Base-by-base conservation (phyloP, 2,888 invertebrate genomes). In the Andrena fulva region DNA sequence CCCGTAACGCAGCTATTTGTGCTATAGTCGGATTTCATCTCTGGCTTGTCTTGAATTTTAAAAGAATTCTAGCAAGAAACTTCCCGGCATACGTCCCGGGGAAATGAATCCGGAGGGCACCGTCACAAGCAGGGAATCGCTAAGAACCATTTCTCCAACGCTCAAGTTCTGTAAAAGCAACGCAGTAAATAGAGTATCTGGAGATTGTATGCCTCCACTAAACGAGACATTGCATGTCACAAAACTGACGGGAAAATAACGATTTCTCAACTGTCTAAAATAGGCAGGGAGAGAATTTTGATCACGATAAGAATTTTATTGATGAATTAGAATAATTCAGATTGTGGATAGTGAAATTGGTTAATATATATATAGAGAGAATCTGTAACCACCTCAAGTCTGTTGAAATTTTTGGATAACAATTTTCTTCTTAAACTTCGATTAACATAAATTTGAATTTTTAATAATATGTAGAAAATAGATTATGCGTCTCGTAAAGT, bases 31-130 rank as follows among this genome's bases (percentile, higher is more conserved):
- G n/a, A 16, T 68, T n/a, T n/a, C 31, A 54, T 42, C 52, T 50
- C 50, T 33, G 16, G 31, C 48, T 33, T 63, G 67, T 67, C 42
- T 56, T 68, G 33, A 78, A 68, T 75, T 75, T 75, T 35, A 33
- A 64, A 63, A 66, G 56, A 48, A 56, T 31, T 52, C 60, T n/a
- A 8, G 24, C 50, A 20, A 27, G 56, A 50, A 66, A 73, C 6
- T 29, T 20, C 3, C 20, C 8, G 42, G 16, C 52, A 16, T 59
- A 66, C 33, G 33, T 66, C 29, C 16, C 31, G 3, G 2, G 7
- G n/a, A 62, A 67, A 77, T 60, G 77, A 77, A 73, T 66, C 50
- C 35, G 6, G 5, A 1, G 8, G 12, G 33, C 59, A 20, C 3
- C n/a, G 4, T 64, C 12, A 33, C 27, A 12, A 54, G 29, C 27